A percentile compares a stretch with the other conserved stretches of the same genome.
Evolutionary conservation across 2,888 invertebrate genomes (phyloP).

Genomic region (Drosophila paramelanica): DNA sequence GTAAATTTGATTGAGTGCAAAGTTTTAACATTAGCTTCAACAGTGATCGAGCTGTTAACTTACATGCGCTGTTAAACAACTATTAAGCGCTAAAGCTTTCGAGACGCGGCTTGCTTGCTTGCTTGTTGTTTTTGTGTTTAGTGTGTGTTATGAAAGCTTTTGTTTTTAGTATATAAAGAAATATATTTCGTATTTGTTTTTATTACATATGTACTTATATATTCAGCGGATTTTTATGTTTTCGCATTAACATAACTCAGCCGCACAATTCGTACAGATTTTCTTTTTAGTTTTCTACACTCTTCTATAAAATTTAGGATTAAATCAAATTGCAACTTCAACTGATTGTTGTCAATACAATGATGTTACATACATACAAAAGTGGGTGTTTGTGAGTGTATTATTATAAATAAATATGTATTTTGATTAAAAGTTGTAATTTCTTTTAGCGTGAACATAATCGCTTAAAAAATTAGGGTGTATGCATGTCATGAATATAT

Average conservation of each 20-base stretch:
- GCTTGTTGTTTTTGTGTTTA: conserved; percentile 14
- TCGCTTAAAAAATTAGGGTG: conserved; percentile 52
- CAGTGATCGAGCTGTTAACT: conserved; percentile 23
- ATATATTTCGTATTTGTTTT: conserved; percentile 66
- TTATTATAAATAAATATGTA: conserved; percentile 49
- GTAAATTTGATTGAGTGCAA: conserved; percentile 16
- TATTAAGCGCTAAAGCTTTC: conserved; percentile 7
- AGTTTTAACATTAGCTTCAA: conserved; percentile 21
- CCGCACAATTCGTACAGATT: conserved; percentile 59
- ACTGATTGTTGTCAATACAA: conserved; percentile 34
- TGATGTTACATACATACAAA: conserved; percentile 49
- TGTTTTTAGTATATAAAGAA: conserved; percentile 73
- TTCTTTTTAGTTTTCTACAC: conserved; percentile 44
- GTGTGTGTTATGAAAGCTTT: conserved; percentile 54
- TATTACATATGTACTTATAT: conserved; percentile 58
- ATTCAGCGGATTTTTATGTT: conserved; percentile 75
- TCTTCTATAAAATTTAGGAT: conserved; percentile 42
- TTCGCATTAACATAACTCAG: conserved; percentile 77
- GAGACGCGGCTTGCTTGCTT: conserved; percentile 4
- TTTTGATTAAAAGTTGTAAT: conserved; percentile 57
- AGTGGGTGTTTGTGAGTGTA: conserved; percentile 44
- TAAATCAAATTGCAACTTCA: conserved; percentile 54
- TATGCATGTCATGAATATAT: conserved; percentile 42
- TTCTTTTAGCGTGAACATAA: conserved; percentile 54
- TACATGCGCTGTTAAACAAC: conserved; percentile 51